phyloP scores from a whole-genome alignment of 2,113 vertebrate genomes.

The Oreocharis arfaki region DNA sequence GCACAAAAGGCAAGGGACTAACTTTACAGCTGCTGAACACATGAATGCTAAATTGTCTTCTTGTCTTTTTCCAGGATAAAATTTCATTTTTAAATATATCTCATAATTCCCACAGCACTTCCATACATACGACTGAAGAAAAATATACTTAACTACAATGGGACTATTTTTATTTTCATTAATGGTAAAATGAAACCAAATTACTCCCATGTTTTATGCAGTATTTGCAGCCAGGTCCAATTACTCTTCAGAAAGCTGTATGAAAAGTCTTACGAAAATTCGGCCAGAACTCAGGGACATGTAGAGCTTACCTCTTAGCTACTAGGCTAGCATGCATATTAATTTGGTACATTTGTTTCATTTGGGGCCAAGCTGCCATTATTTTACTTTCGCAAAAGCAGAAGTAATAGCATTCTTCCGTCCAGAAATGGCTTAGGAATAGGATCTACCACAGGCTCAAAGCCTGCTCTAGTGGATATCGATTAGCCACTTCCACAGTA shows the following conservation, averaged over 20 bases:
- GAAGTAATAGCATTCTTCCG: neutral
- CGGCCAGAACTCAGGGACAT: neutral
- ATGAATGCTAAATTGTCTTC: neutral
- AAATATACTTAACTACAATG: neutral
- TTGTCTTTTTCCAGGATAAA: neutral
- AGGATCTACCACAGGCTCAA: neutral
- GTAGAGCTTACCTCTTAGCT: neutral
- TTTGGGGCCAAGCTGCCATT: neutral
- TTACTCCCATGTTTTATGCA: neutral
- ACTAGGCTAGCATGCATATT: neutral
- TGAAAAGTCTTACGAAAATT: neutral
- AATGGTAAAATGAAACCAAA: neutral
- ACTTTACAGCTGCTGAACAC: neutral
- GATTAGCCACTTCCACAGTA: neutral
- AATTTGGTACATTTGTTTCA: neutral
- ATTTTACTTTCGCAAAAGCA: neutral
- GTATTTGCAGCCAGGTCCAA: neutral
- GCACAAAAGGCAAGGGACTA: neutral
- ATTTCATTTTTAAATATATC: neutral
- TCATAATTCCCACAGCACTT: neutral
- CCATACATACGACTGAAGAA: neutral
- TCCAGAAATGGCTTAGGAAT: neutral
- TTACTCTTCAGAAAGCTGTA: neutral
- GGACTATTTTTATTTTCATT: neutral
- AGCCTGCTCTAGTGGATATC: neutral